phyloP scores from a whole-genome alignment of 2,888 invertebrate genomes.

The Agriopis leucophaearia region DNA sequence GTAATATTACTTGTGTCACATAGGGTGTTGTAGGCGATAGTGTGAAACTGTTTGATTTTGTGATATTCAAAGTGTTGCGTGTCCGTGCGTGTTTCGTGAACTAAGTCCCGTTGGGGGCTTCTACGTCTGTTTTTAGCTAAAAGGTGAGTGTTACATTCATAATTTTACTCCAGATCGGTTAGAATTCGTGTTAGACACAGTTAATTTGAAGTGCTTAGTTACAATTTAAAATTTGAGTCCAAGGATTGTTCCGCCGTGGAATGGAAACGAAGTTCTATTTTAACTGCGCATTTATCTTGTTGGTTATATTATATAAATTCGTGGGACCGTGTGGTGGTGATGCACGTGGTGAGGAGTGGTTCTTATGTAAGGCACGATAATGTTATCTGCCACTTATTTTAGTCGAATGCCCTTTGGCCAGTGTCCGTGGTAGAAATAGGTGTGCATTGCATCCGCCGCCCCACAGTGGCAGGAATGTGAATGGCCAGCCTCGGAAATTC shows the following conservation, averaged over 20 bases:
- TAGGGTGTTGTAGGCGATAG: conserved; percentile 74
- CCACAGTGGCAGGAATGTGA: conserved; percentile 38
- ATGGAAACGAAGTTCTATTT: conserved; percentile 50
- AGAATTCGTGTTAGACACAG: conserved; percentile 43
- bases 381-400: conserved; percentile 60
- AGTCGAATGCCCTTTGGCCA: conserved; percentile 60
- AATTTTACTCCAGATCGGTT: conserved; percentile 39
- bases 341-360: conserved; percentile 63
- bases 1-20: conserved; percentile 74
- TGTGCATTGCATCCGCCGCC: conserved; percentile 44
- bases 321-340: conserved; percentile 42
- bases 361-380: conserved; percentile 74
- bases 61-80: conserved; percentile 79
- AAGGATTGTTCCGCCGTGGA: conserved; percentile 28
- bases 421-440: conserved; percentile 60
- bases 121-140: conserved; percentile 70
- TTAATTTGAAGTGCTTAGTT: conserved; percentile 37
- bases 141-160: conserved; percentile 65
- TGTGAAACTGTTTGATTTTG: conserved; percentile 75
- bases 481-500: conserved; percentile 41
- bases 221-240: conserved; percentile 30
- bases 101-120: conserved; percentile 76
- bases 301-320: conserved; percentile 40
- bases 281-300: conserved; percentile 61
- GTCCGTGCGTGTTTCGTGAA: conserved; percentile 79